Conservation (phyloP, 1,140 invertebrate species). For the Stenopsyche tienmushanensis region DNA sequence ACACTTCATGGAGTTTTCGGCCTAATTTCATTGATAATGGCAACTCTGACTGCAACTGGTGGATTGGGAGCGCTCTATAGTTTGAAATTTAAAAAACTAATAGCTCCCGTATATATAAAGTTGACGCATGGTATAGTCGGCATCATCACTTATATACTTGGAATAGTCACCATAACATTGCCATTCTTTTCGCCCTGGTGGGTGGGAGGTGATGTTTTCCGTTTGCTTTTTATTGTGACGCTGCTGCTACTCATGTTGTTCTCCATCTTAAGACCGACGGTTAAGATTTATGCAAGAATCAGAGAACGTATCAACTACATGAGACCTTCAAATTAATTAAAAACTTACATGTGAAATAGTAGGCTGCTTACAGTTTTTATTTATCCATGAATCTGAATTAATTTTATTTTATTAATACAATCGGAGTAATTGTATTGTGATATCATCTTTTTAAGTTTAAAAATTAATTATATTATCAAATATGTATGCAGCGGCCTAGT, state of each 20-base stretch:
- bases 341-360: no score
- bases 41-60: constrained; percentile 47
- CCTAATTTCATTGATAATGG: constrained; percentile 49
- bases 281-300: constrained; percentile 53
- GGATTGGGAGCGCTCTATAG: constrained; percentile 51
- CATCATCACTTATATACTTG: constrained; percentile 49
- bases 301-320: constrained; percentile 47
- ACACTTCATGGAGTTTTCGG: constrained; percentile 53
- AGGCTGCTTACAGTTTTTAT: no score
- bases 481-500: no score
- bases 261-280: constrained; percentile 49
- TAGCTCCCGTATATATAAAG: constrained; percentile 52
- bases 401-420: no score
- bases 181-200: constrained; percentile 51
- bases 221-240: constrained; percentile 39
- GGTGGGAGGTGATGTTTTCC: constrained; percentile 46
- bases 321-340: constrained; percentile 25
- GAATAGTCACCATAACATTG: constrained; percentile 49
- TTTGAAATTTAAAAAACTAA: constrained; percentile 48
- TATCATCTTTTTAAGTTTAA: no score
- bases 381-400: no score
- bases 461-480: no score
- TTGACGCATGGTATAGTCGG: constrained; percentile 50
- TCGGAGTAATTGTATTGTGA: no score
- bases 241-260: constrained; percentile 46